Conservation (phyloP, 2,797 vertebrate genomes). For the Catharus ustulatus region DNA sequence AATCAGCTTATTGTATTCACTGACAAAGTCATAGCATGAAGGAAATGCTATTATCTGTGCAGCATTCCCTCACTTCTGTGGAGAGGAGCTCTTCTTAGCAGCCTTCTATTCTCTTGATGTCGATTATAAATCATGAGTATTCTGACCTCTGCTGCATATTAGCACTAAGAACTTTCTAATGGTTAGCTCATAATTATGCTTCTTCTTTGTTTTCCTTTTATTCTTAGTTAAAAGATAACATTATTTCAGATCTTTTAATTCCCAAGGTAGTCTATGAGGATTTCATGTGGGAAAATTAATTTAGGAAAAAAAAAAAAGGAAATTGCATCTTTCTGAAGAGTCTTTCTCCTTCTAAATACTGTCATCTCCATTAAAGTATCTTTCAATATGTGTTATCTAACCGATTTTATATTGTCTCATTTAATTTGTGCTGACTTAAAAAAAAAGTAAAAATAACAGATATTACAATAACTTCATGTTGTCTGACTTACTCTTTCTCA, state of each 20-base stretch:
- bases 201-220: neutral
- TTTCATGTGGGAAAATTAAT: constrained; percentile 14
- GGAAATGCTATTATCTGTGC: constrained; percentile 45
- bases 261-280: neutral
- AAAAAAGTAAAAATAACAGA: neutral
- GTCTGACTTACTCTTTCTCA: neutral
- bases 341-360: neutral
- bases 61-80: neutral
- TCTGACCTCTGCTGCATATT: constrained; percentile 21
- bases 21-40: constrained; percentile 5
- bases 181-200: neutral
- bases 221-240: constrained; percentile 6
- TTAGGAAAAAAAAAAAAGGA: neutral
- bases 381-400: neutral
- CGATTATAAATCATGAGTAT: neutral
- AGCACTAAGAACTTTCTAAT: constrained; percentile 6
- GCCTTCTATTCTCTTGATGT: constrained; percentile 13
- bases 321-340: neutral
- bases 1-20: constrained; percentile 27
- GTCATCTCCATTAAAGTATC: neutral
- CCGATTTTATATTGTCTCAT: neutral
- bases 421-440: neutral
- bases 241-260: constrained; percentile 12
- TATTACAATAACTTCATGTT: neutral
- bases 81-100: neutral